Evolutionary conservation across 2,113 vertebrate species (phyloP).

Genomic region (Lanius ludovicianus): DNA sequence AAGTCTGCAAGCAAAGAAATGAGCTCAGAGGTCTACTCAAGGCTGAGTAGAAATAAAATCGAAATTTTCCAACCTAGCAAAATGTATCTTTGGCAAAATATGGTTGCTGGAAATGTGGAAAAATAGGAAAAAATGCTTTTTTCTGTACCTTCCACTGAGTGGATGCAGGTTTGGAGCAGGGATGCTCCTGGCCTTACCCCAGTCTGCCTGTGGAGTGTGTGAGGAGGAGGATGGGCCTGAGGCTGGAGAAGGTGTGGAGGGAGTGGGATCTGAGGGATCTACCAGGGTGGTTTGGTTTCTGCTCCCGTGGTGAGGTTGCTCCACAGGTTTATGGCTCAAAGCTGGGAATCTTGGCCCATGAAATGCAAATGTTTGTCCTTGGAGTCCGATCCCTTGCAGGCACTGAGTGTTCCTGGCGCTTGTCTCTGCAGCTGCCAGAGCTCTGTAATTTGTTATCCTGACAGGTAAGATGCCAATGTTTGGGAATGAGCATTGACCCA

Average conservation of each 20-base stretch:
- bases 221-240: background rate
- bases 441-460: background rate
- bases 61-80: background rate
- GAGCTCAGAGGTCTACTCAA: background rate
- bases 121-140: background rate
- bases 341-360: background rate
- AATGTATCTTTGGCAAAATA: background rate
- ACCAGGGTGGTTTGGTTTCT: background rate
- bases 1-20: background rate
- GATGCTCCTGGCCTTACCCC: background rate
- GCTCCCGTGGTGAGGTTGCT: background rate
- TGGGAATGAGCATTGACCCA: background rate
- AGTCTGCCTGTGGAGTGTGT: background rate
- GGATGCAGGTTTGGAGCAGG: background rate
- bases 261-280: background rate
- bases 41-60: background rate
- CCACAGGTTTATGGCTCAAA: background rate
- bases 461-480: background rate
- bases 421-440: background rate
- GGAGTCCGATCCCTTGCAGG: background rate
- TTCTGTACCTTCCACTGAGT: background rate
- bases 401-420: background rate
- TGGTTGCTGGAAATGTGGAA: background rate
- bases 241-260: background rate
- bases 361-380: background rate